A percentile compares a stretch with the other conserved stretches of the same genome.
These are phyloP conservation scores for Naja naja DNA, from an alignment of 2,113 vertebrate genomes.

Conservation along the genomic window DNA sequence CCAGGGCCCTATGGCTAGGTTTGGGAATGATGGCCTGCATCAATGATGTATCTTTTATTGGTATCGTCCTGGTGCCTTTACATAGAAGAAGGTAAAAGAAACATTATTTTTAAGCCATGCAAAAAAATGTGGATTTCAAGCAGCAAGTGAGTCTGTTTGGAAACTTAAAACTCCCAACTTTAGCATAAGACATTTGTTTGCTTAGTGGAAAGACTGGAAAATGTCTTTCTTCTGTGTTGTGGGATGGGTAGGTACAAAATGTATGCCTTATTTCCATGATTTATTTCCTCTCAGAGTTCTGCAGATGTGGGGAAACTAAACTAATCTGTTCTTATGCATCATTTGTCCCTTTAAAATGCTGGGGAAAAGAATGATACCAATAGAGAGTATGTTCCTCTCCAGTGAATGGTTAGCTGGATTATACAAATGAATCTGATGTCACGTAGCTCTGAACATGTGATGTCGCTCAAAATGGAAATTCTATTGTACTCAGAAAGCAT, in stretches of 20 bases:
- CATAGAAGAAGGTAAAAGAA: conserved; percentile 70
- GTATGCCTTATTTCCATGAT: neutral
- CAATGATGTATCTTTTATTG: conserved; percentile 75
- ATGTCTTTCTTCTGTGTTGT: neutral
- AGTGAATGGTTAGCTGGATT: neutral
- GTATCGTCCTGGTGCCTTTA: conserved; percentile 69
- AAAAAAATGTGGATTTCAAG: neutral
- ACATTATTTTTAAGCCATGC: neutral
- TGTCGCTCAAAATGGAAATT: neutral
- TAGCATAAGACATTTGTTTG: neutral
- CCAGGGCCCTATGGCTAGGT: conserved; percentile 72
- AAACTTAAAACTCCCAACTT: neutral
- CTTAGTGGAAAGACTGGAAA: neutral
- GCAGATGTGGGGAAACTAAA: neutral
- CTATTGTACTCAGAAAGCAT: neutral
- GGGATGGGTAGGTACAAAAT: neutral
- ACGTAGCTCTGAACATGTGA: neutral
- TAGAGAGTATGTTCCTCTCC: neutral
- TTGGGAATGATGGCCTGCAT: conserved; percentile 68
- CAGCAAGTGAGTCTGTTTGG: neutral
- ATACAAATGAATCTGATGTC: neutral
- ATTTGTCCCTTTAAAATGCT: neutral
- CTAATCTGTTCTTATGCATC: neutral
- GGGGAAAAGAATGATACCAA: neutral
- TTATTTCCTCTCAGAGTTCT: neutral